Evolutionary conservation across 2,113 vertebrate genomes (phyloP).

Genomic region (Hippocampus barbouri): DNA sequence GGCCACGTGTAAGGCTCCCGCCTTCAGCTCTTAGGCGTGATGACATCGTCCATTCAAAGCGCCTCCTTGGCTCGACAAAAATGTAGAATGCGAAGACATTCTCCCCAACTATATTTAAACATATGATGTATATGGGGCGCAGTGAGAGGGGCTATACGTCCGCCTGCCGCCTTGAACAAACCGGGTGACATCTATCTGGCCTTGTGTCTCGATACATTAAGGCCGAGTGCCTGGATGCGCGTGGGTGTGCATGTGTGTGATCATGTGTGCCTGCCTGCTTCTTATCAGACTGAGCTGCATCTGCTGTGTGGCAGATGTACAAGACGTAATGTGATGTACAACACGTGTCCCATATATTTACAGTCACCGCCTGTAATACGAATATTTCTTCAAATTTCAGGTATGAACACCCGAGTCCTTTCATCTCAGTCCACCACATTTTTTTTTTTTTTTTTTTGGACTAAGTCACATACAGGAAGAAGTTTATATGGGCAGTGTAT

Average conservation of each 20-base stretch:
- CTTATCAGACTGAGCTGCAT: background rate
- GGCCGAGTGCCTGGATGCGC: constrained; percentile 39
- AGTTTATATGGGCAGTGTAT: too few species aligned
- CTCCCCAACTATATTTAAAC: background rate
- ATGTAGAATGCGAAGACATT: background rate
- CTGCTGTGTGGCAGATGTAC: background rate
- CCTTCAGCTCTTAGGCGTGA: constrained; percentile 58
- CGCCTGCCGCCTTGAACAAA: constrained; percentile 46
- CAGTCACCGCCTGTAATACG: background rate
- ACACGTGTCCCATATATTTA: background rate
- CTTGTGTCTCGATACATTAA: constrained; percentile 58
- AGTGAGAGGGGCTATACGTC: background rate
- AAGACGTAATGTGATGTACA: too few species aligned
- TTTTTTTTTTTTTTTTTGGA: too few species aligned
- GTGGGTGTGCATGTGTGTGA: background rate
- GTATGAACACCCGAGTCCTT: background rate
- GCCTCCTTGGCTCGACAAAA: background rate
- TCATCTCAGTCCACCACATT: too few species aligned
- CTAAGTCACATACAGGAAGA: too few species aligned
- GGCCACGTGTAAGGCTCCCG: constrained; percentile 48
- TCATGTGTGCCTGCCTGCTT: background rate
- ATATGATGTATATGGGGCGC: background rate
- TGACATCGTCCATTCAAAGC: constrained; percentile 10
- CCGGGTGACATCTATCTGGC: constrained; percentile 56
- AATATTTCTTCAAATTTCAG: background rate